Conservation (phyloP, 2,888 invertebrate species). For the Brachynemurus nebulosus region DNA sequence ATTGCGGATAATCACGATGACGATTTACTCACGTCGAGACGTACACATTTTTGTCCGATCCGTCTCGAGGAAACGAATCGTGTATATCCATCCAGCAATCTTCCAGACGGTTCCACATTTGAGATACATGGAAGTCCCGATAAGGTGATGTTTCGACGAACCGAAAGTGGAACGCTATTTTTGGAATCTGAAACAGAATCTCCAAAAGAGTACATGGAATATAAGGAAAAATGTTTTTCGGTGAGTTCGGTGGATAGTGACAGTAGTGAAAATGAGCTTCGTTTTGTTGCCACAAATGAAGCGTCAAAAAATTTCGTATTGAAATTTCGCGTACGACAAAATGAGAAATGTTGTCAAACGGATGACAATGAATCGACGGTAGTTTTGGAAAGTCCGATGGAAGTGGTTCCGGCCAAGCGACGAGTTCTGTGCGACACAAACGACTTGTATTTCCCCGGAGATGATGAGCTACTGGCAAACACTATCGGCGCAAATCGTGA, state of each 20-base stretch:
- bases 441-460: conserved; percentile 25
- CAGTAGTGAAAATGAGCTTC: background rate
- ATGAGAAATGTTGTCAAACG: conserved; percentile 44
- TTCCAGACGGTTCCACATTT: conserved; percentile 56
- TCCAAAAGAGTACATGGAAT: conserved; percentile 39
- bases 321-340: conserved; percentile 51
- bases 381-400: conserved; percentile 9
- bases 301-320: conserved; percentile 37
- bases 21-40: conserved; percentile 60
- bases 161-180: conserved; percentile 47
- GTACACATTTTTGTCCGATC: conserved; percentile 76
- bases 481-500: too few relatives aligned
- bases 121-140: conserved; percentile 49
- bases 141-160: conserved; percentile 48
- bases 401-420: conserved; percentile 17
- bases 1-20: conserved; percentile 36
- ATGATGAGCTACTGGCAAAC: conserved; percentile 14
- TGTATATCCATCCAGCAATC: conserved; percentile 35
- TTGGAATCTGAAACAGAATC: conserved; percentile 36
- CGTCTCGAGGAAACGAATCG: conserved; percentile 22
- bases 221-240: conserved; percentile 28
- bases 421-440: conserved; percentile 19
- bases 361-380: conserved; percentile 24
- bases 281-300: conserved; percentile 26
- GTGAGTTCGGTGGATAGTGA: background rate